Conservation (phyloP, 2,888 invertebrate species). For the Pherbina coryleti region DNA sequence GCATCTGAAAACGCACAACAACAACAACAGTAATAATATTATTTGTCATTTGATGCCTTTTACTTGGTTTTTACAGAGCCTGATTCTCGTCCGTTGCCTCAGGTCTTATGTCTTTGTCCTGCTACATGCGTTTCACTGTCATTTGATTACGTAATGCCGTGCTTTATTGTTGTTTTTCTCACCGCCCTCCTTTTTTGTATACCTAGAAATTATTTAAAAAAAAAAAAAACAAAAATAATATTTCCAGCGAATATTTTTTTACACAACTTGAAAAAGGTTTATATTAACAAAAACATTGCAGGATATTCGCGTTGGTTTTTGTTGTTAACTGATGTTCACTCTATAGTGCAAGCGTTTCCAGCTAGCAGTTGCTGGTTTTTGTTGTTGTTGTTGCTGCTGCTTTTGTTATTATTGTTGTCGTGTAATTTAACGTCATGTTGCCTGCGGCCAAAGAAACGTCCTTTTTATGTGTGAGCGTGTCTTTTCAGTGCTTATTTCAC, state of each 20-base stretch:
- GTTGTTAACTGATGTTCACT: not conserved
- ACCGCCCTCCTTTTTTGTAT: slow-evolving; percentile 11
- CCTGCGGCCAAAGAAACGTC: slow-evolving; percentile 62
- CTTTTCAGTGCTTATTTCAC: not conserved
- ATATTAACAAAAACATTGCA: not conserved
- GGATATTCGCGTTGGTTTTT: not conserved
- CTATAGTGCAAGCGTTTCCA: slow-evolving; percentile 36
- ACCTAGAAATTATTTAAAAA: slow-evolving; percentile 22
- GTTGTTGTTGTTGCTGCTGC: not conserved
- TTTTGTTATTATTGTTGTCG: slow-evolving; percentile 44
- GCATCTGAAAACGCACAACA: not conserved
- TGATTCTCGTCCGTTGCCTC: not conserved
- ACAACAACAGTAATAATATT: not conserved
- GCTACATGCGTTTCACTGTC: not conserved
- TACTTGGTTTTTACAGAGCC: not conserved
- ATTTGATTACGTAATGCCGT: slow-evolving; percentile 8
- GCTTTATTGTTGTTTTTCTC: not conserved
- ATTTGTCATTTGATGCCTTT: slow-evolving; percentile 30
- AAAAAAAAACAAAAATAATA: not conserved
- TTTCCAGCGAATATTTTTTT: not conserved
- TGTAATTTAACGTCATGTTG: slow-evolving; percentile 64
- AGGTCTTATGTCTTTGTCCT: not conserved
- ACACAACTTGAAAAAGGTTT: not conserved
- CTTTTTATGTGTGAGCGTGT: slow-evolving; percentile 38
- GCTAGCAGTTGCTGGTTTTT: slow-evolving; percentile 45